Evolutionary conservation across 2,888 invertebrate genomes (phyloP).

Genomic region (Limulus polyphemus): DNA sequence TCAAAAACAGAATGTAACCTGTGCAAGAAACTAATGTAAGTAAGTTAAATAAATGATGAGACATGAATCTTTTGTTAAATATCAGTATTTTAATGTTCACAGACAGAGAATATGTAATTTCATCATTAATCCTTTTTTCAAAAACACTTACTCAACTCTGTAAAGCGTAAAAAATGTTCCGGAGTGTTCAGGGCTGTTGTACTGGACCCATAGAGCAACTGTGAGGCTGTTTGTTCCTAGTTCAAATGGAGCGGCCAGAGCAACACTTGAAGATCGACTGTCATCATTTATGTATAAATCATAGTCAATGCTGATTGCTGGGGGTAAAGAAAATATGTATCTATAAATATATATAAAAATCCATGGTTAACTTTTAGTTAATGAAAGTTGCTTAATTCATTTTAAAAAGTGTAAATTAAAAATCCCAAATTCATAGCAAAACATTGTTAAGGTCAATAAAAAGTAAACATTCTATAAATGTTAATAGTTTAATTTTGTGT

Average conservation of each 20-base stretch:
- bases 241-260: conserved; percentile 81
- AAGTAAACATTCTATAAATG: too few species aligned
- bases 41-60: too few species aligned
- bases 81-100: not conserved
- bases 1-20: too few species aligned
- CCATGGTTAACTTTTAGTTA: not conserved
- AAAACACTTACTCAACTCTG: conserved; percentile 55
- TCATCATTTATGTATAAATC: conserved; percentile 86
- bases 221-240: conserved; percentile 61
- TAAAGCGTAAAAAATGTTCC: conserved; percentile 90
- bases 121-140: not conserved
- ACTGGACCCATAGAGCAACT: conserved; percentile 92
- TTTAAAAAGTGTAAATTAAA: not conserved
- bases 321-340: conserved; percentile 31
- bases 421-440: too few species aligned
- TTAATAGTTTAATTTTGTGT: too few species aligned
- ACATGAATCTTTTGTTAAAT: too few species aligned
- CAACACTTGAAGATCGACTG: conserved; percentile 73
- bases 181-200: conserved; percentile 70
- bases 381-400: not conserved
- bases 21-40: too few species aligned
- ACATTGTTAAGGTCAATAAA: too few species aligned
- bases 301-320: conserved; percentile 95
- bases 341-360: conserved; percentile 10
- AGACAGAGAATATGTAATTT: not conserved